phyloP scores from a whole-genome alignment of 2,113 vertebrate genomes.

The Polypterus senegalus region DNA sequence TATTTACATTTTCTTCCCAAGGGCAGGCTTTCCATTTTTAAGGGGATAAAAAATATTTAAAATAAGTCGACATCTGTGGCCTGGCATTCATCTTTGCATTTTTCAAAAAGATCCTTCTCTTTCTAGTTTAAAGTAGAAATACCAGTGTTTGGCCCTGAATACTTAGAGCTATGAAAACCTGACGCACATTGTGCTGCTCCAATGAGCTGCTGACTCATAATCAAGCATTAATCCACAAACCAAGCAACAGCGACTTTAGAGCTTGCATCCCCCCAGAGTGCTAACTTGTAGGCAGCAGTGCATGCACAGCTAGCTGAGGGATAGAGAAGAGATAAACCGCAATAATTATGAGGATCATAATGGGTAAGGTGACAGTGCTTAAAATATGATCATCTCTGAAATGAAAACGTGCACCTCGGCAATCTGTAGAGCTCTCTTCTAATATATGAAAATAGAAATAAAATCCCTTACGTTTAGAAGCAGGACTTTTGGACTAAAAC shows the following conservation, averaged over 20 bases:
- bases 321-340: constrained; percentile 50
- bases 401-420: constrained; percentile 39
- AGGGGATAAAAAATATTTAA: no score
- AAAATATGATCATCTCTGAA: constrained; percentile 54
- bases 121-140: neutral
- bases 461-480: neutral
- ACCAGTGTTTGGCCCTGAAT: neutral
- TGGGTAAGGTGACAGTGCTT: constrained; percentile 45
- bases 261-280: constrained; percentile 19
- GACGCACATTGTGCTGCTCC: neutral
- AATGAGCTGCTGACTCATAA: constrained; percentile 26
- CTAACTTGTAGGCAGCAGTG: constrained; percentile 21
- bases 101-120: no score
- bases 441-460: constrained; percentile 11
- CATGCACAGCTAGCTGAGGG: constrained; percentile 12
- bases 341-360: constrained; percentile 53
- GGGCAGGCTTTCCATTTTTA: no score
- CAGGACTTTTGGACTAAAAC: neutral
- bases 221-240: constrained; percentile 20
- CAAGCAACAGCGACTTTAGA: neutral
- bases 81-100: no score
- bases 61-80: no score
- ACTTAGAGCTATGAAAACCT: neutral
- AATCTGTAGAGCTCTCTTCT: constrained; percentile 41
- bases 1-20: no score